Conservation (phyloP, 2,113 vertebrate genomes). For the Oryzias curvinotus region DNA sequence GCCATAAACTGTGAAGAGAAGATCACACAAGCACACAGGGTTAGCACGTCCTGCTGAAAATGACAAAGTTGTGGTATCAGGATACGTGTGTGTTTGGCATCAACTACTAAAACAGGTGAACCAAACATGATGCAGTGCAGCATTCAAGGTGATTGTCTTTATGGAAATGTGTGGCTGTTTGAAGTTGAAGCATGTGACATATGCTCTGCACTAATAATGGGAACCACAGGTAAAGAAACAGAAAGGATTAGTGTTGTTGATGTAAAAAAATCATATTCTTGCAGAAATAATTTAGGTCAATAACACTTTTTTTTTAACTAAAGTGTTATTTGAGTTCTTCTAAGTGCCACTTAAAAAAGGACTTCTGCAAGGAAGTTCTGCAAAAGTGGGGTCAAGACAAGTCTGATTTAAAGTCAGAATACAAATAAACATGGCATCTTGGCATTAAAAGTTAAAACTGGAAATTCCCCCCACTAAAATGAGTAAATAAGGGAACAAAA, state of each 20-base stretch:
- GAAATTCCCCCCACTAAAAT: background rate
- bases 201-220: background rate
- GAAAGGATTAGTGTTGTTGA: too few species aligned
- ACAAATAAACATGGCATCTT: background rate
- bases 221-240: background rate
- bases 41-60: constrained; percentile 54
- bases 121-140: constrained; percentile 12
- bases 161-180: constrained; percentile 28
- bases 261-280: too few species aligned
- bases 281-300: too few species aligned
- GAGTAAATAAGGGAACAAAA: background rate
- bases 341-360: too few species aligned
- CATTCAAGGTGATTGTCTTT: background rate
- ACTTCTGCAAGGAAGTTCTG: too few species aligned
- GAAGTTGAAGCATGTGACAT: background rate
- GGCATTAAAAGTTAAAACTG: background rate
- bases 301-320: too few species aligned
- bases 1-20: constrained; percentile 80
- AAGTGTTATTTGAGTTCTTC: too few species aligned
- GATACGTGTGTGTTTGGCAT: constrained; percentile 10
- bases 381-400: background rate
- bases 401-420: background rate
- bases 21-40: constrained; percentile 59
- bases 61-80: constrained; percentile 25
- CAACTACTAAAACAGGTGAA: constrained; percentile 57